phyloP scores from a whole-genome alignment of 2,113 vertebrate genomes.

The Grus americana region DNA sequence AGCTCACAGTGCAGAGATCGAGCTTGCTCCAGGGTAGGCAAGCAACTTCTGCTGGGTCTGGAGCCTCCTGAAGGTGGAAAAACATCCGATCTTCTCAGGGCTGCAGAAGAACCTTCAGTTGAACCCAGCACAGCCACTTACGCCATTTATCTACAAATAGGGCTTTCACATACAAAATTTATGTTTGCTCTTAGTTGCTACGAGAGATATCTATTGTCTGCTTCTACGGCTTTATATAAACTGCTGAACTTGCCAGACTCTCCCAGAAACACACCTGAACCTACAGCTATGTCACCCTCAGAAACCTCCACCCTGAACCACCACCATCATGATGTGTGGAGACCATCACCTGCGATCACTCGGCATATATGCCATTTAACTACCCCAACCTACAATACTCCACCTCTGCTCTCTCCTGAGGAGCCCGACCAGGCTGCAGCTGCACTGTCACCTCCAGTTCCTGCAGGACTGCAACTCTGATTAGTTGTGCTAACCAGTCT shows the following conservation, averaged over 20 bases:
- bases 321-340: too few relatives aligned
- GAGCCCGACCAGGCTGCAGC: not conserved
- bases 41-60: not conserved
- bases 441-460: not conserved
- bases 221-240: fast-evolving
- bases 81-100: not conserved
- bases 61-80: not conserved
- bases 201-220: not conserved
- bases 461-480: not conserved
- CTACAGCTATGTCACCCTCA: not conserved
- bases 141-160: not conserved
- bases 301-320: not conserved
- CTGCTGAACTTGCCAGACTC: not conserved
- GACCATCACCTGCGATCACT: not conserved
- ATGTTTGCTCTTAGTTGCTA: not conserved
- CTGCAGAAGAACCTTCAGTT: not conserved
- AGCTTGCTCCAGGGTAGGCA: not conserved
- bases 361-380: fast-evolving
- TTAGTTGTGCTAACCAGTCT: not conserved
- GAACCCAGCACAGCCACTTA: not conserved
- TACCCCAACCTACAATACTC: fast-evolving
- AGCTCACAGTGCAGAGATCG: not conserved
- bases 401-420: not conserved
- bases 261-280: not conserved
- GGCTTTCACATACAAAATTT: not conserved